phyloP scores from a whole-genome alignment of 2,113 vertebrate species.

The Probosciger aterrimus region DNA sequence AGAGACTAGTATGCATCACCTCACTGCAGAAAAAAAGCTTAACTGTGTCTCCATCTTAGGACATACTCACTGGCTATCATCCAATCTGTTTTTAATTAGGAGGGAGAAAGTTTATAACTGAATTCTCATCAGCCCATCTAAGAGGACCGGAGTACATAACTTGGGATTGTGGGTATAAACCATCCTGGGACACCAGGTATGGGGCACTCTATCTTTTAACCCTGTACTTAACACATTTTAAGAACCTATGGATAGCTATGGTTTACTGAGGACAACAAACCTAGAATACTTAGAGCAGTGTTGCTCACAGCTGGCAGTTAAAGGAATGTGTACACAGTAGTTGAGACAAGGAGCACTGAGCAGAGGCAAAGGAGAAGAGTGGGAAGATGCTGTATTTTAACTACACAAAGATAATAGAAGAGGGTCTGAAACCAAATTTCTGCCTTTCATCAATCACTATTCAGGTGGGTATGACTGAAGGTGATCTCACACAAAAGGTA shows the following conservation, averaged over 20 bases:
- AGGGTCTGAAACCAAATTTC: background rate
- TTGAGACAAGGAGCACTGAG: background rate
- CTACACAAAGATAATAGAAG: background rate
- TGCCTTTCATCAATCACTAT: background rate
- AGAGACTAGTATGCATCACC: background rate
- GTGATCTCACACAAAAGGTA: background rate
- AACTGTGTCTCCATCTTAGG: background rate
- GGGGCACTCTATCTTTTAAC: background rate
- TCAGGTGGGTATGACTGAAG: background rate
- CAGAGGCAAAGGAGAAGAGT: background rate
- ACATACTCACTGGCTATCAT: background rate
- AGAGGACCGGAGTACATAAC: rapidly evolving
- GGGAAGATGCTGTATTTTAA: background rate
- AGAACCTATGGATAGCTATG: background rate
- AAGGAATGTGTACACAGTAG: background rate
- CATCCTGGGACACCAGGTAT: background rate
- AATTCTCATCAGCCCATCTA: background rate
- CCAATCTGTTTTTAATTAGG: background rate
- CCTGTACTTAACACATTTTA: rapidly evolving
- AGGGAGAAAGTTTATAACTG: background rate
- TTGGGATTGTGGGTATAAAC: background rate
- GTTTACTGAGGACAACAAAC: background rate
- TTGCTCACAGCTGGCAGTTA: background rate
- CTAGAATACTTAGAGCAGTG: background rate
- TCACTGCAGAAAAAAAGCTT: background rate